Percentiles rank a stretch among this genome's conserved stretches.
Evolutionary conservation across 2,113 vertebrate species (phyloP).

Genomic region (Lichenostomus cassidix): DNA sequence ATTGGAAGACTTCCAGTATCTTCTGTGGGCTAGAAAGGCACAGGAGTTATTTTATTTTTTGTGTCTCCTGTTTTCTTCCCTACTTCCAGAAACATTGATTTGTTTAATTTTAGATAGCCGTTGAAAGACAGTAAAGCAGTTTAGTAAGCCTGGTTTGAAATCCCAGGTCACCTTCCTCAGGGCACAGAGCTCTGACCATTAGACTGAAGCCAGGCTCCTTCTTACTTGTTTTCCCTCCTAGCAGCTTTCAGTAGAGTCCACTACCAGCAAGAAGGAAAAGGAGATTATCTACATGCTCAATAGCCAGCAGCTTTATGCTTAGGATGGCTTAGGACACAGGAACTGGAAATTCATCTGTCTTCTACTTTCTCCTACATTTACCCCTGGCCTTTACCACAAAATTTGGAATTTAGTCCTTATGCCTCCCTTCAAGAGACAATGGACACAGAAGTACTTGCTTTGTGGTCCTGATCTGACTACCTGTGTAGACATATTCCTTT

Average conservation of each 20-base stretch:
- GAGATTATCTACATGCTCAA: background rate
- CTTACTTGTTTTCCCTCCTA: background rate
- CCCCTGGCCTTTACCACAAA: background rate
- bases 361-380: background rate
- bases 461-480: background rate
- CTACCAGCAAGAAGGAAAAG: background rate
- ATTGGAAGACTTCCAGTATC: background rate
- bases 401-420: background rate
- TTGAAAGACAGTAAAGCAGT: background rate
- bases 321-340: background rate
- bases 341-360: background rate
- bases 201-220: background rate
- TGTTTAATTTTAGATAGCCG: background rate
- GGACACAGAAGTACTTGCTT: background rate
- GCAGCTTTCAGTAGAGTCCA: background rate
- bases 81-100: background rate
- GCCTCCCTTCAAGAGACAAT: background rate
- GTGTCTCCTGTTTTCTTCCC: background rate
- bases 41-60: background rate
- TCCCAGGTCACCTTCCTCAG: background rate
- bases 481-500: background rate
- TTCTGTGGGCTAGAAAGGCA: background rate
- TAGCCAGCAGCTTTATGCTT: background rate
- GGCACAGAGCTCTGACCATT: background rate
- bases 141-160: background rate